Base-by-base conservation (phyloP, 2,888 invertebrate genomes). In the Zonitis immaculata region DNA sequence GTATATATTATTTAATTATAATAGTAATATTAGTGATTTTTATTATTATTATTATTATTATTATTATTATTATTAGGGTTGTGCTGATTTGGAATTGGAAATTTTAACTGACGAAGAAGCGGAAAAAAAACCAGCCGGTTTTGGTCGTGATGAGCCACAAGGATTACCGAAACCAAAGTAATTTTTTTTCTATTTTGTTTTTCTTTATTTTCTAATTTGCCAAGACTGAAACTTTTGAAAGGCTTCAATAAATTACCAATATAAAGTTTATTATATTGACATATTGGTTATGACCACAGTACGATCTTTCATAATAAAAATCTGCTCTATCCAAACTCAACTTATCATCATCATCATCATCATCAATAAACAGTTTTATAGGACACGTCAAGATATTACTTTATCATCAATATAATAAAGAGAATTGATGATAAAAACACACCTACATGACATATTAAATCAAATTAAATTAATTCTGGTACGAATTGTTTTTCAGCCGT, bases 11-110 rank as follows among this genome's bases (percentile, higher is more conserved):
- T n/a, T n/a, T n/a, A n/a, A n/a, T n/a, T n/a, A n/a, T n/a, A n/a
- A n/a, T n/a, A n/a, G n/a, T n/a, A n/a, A n/a, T n/a, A n/a, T n/a
- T n/a, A n/a, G n/a, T n/a, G n/a, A n/a, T n/a, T n/a, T n/a, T n/a
- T n/a, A n/a, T n/a, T n/a, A n/a, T n/a, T n/a, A n/a, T n/a, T n/a
- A n/a, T n/a, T n/a, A n/a, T n/a, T n/a, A n/a, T n/a, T n/a, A n/a
- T n/a, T n/a, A n/a, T n/a, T n/a, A n/a, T n/a, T n/a, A n/a, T n/a
- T n/a, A 35, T 9, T 18, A 88, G 87, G 89, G 88, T 2, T 83
- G 82, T 73, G 75, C 88, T n/a, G 85, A 89, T 67, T 69, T 86
- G 59, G 85, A 87, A 68, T 66, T 89, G 59, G 80, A 81, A 51
- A 66, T 89, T 9, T 59, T 88, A 27, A 78, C 81, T 0, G 77